These are phyloP conservation scores for Sarcoramphus papa DNA, from an alignment of 2,797 vertebrate species.

Conservation along the genomic window DNA sequence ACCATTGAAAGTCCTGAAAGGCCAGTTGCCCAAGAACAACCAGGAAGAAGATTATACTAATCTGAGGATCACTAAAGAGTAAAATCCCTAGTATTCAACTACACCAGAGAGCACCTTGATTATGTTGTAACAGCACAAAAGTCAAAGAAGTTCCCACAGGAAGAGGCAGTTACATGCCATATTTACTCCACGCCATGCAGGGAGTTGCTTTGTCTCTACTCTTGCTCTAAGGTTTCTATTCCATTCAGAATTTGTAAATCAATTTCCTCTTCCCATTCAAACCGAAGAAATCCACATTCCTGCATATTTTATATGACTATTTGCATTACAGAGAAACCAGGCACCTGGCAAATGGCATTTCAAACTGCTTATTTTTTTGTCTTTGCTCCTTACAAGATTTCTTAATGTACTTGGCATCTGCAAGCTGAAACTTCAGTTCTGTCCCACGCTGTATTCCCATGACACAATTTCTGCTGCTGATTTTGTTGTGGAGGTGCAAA, in stretches of 20 bases:
- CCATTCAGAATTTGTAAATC: conserved; percentile 56
- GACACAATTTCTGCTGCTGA: background rate
- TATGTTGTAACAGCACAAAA: conserved; percentile 11
- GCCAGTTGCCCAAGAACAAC: background rate
- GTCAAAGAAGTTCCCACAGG: conserved; percentile 27
- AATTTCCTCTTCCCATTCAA: conserved; percentile 63
- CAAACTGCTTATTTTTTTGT: background rate
- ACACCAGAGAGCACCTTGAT: background rate
- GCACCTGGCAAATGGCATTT: conserved; percentile 53
- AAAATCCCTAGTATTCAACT: conserved; percentile 18
- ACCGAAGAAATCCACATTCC: conserved; percentile 55
- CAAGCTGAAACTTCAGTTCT: background rate
- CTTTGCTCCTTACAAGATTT: background rate
- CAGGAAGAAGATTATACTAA: conserved; percentile 2
- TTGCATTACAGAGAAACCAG: conserved; percentile 49
- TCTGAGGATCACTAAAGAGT: background rate
- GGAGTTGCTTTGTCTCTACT: conserved; percentile 18
- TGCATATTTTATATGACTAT: conserved; percentile 54
- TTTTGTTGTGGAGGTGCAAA: background rate
- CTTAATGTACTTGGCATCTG: background rate
- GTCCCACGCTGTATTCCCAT: background rate
- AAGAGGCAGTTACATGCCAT: background rate
- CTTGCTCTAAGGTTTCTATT: conserved; percentile 20
- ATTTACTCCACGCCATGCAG: background rate
- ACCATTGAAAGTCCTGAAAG: background rate